Evolutionary conservation across 2,888 invertebrate genomes (phyloP), one percentile per base, ranked within the genome.

Genomic region (Drosophila suboccidentalis): DNA sequence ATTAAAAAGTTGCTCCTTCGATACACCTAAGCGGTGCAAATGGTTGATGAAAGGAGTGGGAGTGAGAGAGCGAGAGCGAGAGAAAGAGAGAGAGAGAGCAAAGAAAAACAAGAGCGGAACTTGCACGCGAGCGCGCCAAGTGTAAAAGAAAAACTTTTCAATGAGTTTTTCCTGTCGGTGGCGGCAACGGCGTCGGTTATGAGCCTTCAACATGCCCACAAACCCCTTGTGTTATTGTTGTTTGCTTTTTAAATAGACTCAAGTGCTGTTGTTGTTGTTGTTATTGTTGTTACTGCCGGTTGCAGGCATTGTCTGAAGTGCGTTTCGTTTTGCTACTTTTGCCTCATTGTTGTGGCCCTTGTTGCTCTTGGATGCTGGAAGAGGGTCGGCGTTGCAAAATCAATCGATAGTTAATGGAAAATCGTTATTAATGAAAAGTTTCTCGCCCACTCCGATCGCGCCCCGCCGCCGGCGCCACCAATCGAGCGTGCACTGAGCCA

Each of bases 341-440:
- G 80, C 70, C 67, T 70, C 70, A 73, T 77, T 86, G 84, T 78
- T 75, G 63, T 50, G 22, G 26, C 47, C 50, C 26, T 32, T 43
- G 65, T 49, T 69, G 71, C 58, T 50, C 57, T 26, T 49, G 63
- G 77, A 72, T 84, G 85, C 74, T 80, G 84, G 22, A 6, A 62
- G 66, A 58, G 71, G 46, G 51, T 53, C 70, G 78, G 64, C 85
- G 88, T 86, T 86, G 86, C 85, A 80, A 91, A 92, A 92, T 92
- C 92, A 92, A 92, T 92, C 92, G 92, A 92, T 92, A 91, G 91
- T 92, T 92, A 92, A 92, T 92, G 92, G 92, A 92, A 92, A 92
- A 92, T 92, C 92, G 91, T 92, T 92, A 92, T 92, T 92, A 92
- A 92, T 92, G 92, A 91, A 91, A 92, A 91, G 71, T 91, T 92